A percentile compares a stretch with the other conserved stretches of the same genome.
phyloP scores from a whole-genome alignment of 2,888 invertebrate genomes.

The Pyrochroa serraticornis region DNA sequence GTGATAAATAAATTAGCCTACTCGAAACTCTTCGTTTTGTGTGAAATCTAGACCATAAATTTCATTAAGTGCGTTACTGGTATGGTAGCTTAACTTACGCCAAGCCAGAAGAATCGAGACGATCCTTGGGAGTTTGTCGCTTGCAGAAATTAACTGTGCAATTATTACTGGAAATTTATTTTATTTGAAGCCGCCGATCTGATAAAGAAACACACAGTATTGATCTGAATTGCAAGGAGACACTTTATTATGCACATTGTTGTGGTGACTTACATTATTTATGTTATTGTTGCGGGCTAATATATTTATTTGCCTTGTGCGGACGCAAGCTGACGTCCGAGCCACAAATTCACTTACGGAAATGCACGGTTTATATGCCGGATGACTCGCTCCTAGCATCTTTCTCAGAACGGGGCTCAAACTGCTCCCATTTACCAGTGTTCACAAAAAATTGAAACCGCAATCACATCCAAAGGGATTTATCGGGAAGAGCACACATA shows the following conservation, averaged over 20 bases:
- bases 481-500: too few species aligned
- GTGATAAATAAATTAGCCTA: constrained; percentile 57
- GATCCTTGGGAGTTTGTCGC: constrained; percentile 4
- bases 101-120: constrained; percentile 40
- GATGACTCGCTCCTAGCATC: too few species aligned
- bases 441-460: too few species aligned
- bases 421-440: too few species aligned
- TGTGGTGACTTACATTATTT: constrained; percentile 51
- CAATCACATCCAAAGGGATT: too few species aligned
- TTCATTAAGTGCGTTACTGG: constrained; percentile 57
- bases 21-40: constrained; percentile 50
- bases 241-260: constrained; percentile 54
- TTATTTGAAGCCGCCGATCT: constrained; percentile 55
- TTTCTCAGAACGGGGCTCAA: too few species aligned
- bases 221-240: constrained; percentile 56
- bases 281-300: constrained; percentile 42
- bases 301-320: constrained; percentile 20
- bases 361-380: too few species aligned
- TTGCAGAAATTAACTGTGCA: constrained; percentile 33
- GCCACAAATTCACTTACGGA: too few species aligned
- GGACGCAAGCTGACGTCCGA: not conserved
- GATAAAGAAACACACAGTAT: constrained; percentile 56
- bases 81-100: constrained; percentile 52
- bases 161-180: constrained; percentile 50
- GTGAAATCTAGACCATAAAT: constrained; percentile 55